A percentile compares a stretch with the other conserved stretches of the same genome.
Evolutionary conservation across 2,888 invertebrate species (phyloP).

Genomic region (Drosophila kambysellisi): DNA sequence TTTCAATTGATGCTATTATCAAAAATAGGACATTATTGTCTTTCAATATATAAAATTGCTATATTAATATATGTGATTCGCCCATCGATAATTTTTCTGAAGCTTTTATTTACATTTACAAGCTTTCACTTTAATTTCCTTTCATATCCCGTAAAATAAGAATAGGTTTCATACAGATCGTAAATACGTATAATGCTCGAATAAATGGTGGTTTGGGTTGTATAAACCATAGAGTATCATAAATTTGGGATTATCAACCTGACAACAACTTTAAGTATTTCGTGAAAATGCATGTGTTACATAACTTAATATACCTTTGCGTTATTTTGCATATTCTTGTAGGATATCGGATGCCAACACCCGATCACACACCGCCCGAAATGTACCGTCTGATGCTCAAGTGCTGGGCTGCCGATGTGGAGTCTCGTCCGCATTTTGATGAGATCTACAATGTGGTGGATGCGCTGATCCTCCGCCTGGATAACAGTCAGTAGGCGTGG

Average conservation of each 20-base stretch:
- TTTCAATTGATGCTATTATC: too few relatives aligned
- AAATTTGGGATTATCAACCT: not conserved
- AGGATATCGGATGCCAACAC: slow-evolving; percentile 97
- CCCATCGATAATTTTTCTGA: not conserved
- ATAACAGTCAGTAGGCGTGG: slow-evolving; percentile 78
- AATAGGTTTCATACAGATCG: not conserved
- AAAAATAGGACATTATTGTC: too few relatives aligned
- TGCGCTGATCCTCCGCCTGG: slow-evolving; percentile 86
- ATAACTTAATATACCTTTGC: not conserved
- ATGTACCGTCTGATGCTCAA: slow-evolving; percentile 95
- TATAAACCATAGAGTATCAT: not conserved
- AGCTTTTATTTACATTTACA: not conserved
- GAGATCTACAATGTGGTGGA: slow-evolving; percentile 93
- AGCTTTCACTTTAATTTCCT: not conserved
- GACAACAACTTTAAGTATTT: not conserved
- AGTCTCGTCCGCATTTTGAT: slow-evolving; percentile 96
- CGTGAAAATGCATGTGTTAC: not conserved
- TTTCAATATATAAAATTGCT: too few relatives aligned
- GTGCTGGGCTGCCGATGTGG: slow-evolving; percentile 97
- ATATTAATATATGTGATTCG: not conserved
- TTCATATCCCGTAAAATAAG: not conserved
- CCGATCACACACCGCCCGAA: slow-evolving; percentile 94
- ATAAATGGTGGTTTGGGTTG: too few relatives aligned
- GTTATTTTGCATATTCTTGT: not conserved
- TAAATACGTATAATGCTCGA: too few relatives aligned